These are phyloP conservation scores for Orius insidiosus DNA, from an alignment of 1,140 invertebrate genomes.

Conservation along the genomic window DNA sequence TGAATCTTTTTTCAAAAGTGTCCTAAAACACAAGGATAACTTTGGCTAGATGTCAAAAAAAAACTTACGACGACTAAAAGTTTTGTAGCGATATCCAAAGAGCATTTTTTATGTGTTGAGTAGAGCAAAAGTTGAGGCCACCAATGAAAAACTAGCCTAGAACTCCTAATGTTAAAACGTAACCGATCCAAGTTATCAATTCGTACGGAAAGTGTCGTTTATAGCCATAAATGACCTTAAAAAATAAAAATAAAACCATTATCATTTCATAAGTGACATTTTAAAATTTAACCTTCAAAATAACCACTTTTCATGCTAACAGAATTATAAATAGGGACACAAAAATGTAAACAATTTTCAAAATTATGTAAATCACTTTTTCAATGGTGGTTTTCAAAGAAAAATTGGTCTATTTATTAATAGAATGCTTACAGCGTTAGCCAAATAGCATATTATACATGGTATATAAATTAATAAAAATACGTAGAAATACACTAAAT, in stretches of 20 bases:
- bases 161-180: slow-evolving; percentile 49
- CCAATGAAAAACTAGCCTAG: slow-evolving; percentile 76
- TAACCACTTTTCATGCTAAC: neutral
- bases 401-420: too few relatives aligned
- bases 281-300: neutral
- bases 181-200: slow-evolving; percentile 38
- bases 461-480: too few relatives aligned
- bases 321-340: neutral
- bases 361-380: too few relatives aligned
- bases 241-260: neutral
- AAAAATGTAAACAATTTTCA: too few relatives aligned
- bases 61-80: slow-evolving; percentile 54
- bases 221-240: slow-evolving; percentile 43
- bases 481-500: too few relatives aligned
- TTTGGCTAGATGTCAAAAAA: neutral
- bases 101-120: slow-evolving; percentile 48
- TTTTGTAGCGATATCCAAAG: slow-evolving; percentile 51
- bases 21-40: slow-evolving; percentile 27
- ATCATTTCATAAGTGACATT: neutral
- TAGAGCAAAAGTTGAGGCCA: slow-evolving; percentile 60
- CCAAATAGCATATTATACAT: too few relatives aligned
- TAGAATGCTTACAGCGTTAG: too few relatives aligned
- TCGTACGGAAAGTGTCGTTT: slow-evolving; percentile 30
- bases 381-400: too few relatives aligned
- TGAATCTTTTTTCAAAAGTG: slow-evolving; percentile 49